Evolutionary conservation across 1,140 invertebrate genomes (phyloP), one percentile per base, ranked within the genome.

Genomic region (Drosophila bocki): DNA sequence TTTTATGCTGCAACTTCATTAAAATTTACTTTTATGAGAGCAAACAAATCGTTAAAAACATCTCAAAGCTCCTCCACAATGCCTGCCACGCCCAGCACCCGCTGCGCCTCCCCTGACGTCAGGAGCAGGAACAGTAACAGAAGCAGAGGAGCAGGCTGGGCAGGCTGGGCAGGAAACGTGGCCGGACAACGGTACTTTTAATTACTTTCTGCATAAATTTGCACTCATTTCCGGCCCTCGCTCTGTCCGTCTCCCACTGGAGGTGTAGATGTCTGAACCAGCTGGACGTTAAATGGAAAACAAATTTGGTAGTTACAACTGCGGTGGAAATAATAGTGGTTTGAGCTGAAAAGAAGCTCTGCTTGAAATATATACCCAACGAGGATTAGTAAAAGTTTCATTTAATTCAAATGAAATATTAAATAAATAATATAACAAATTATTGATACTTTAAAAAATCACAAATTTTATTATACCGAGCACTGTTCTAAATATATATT

Each of bases 201-300:
- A 87, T 87, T 87, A 87, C 80, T 87, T 87, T 80, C 84, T 87
- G 84, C 84, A 87, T 87, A 87, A 87, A 87, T 87, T 87, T 87
- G 68, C 84, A 83, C 77, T 87, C 64, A 80, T 83, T 87, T 80
- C 61, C 68, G 61, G 53, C 65, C 69, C 68, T 57, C 48, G 17
- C 3, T 22, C 29, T 9, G 42, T 39, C 37, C 19, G 22, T 29
- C 58, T 47, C 42, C 19, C 50, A 22, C 67, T 17, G 29, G 37
- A 48, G 53, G 9, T 48, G 37, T 51, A 35, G 67, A n/a, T 48
- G 35, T 50, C 69, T 59, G 44, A 29, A 22, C 67, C 67, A 70
- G 67, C 67, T 70, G 67, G 47, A 54, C 47, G 47, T 63, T 68
- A 70, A 70, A 70, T 70, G 67, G 39, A 54, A 70, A 68, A 70